Evolutionary conservation across 2,888 invertebrate genomes (phyloP).

Genomic region (Nowickia ferox): DNA sequence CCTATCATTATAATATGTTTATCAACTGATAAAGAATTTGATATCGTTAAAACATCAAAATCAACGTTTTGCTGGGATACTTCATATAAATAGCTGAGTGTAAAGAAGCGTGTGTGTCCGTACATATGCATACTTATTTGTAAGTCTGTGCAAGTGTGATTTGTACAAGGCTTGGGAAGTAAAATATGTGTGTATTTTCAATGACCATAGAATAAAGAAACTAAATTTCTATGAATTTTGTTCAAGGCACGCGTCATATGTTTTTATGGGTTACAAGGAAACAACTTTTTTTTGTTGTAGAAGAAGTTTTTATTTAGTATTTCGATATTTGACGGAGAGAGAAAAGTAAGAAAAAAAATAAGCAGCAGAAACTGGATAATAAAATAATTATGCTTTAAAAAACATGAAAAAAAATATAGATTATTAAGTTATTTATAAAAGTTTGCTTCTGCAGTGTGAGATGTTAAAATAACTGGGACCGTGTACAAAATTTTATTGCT

Average conservation of each 20-base stretch:
- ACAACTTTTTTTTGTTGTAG: neutral
- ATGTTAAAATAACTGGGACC: neutral
- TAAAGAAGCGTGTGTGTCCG: neutral
- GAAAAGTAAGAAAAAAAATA: neutral
- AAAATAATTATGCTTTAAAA: constrained; percentile 39
- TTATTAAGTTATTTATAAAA: constrained; percentile 23
- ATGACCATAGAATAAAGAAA: constrained; percentile 34
- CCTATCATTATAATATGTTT: no score
- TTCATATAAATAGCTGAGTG: neutral
- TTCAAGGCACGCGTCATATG: constrained; percentile 69
- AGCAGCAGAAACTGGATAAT: constrained; percentile 20
- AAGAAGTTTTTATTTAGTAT: constrained; percentile 22
- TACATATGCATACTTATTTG: neutral
- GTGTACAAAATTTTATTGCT: neutral
- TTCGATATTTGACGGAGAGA: neutral
- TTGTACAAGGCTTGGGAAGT: neutral
- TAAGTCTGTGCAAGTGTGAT: neutral
- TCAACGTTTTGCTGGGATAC: neutral
- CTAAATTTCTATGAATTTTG: constrained; percentile 57
- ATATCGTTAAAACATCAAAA: neutral
- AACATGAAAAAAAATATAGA: constrained; percentile 28
- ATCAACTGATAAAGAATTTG: no score
- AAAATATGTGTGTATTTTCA: constrained; percentile 19
- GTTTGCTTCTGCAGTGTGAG: neutral
- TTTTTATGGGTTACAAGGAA: constrained; percentile 64